Conservation (phyloP, 2,888 invertebrate species). For the Liodrosophila aerea region DNA sequence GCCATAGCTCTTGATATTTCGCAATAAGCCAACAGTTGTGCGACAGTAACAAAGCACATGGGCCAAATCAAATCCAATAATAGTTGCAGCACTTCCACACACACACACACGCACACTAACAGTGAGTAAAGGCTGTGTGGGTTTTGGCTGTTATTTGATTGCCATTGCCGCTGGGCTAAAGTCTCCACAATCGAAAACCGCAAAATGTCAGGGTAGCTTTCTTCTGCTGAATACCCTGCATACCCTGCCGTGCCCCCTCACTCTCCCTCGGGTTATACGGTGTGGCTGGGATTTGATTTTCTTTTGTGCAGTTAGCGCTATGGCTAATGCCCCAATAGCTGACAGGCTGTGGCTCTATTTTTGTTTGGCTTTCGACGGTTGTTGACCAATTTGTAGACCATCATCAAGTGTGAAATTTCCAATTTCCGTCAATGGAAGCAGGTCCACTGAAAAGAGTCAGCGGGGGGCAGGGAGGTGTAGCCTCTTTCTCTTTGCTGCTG, state of each 20-base stretch:
- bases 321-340: conserved; percentile 60
- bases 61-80: conserved; percentile 61
- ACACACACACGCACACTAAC: neutral
- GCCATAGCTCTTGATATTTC: conserved; percentile 22
- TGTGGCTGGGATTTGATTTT: conserved; percentile 65
- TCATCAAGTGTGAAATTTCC: conserved; percentile 83
- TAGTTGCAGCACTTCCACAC: conserved; percentile 18
- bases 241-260: neutral
- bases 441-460: neutral
- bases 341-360: conserved; percentile 49
- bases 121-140: neutral
- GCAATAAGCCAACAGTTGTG: conserved; percentile 28
- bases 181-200: conserved; percentile 57
- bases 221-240: conserved; percentile 9
- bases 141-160: conserved; percentile 48
- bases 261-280: no score
- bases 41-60: conserved; percentile 46
- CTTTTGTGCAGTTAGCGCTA: conserved; percentile 61
- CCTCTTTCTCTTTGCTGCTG: neutral
- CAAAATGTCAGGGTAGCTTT: conserved; percentile 67
- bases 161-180: conserved; percentile 45
- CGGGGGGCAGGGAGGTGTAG: neutral
- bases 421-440: conserved; percentile 69
- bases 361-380: conserved; percentile 57
- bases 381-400: conserved; percentile 78